Evolutionary conservation across 1,140 invertebrate genomes (phyloP), one percentile per base, ranked within the genome.

Genomic region (Drosophila pruinosa): DNA sequence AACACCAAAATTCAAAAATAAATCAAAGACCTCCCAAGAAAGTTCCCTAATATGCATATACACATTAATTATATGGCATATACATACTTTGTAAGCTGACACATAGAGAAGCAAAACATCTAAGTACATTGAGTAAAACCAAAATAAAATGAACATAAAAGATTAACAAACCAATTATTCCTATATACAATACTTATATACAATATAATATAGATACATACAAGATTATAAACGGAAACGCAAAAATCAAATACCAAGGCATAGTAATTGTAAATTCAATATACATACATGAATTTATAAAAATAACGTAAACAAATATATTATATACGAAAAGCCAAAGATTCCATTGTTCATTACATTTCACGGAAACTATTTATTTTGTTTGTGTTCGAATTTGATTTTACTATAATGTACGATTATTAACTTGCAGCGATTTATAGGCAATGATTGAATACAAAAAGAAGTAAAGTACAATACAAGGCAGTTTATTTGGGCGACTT

Each of bases 111-210:
- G n/a, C 48, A 62, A 57, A 57, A 7, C 56, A 61, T 65, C 38
- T n/a, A n/a, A n/a, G n/a, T 74, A 62, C 47, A 52, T 15, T 38
- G 19, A 62, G 3, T n/a, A 21, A 41, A 52, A 52, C 19, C 36
- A 74, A 45, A 59, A 34, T 26, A 43, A 72, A 63, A 50, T 7
- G 47, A 61, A 70, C 77, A 67, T 59, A 75, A 58, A 77, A 70
- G 81, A 75, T 88, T 86, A 86, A 88, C 81, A 86, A 78, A 82
- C 75, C 86, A 88, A 88, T 82, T 88, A 88, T 88, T 88, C 82
- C 82, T 88, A 88, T 88, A 88, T 88, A 86, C 81, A 86, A 81
- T 76, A 74, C 67, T 70, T 74, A 63, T 62, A 70, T 69, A 73
- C 64, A 73, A 73, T 47, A 69, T 75, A 68, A 81, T 61, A 71